phyloP scores from a whole-genome alignment of 1,140 invertebrate genomes.

The Sinonovacula constricta region DNA sequence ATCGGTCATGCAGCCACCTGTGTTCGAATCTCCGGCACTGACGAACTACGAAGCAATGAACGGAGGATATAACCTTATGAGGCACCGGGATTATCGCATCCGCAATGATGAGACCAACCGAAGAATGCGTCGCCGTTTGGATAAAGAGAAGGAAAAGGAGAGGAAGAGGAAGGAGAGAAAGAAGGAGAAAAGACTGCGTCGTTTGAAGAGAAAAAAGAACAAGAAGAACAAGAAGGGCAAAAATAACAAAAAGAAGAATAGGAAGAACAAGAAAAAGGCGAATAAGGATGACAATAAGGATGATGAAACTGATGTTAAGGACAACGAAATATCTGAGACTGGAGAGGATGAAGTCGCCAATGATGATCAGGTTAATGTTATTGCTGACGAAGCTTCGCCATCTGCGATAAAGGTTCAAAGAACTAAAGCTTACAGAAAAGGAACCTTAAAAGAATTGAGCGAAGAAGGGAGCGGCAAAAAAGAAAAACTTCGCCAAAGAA shows the following conservation, averaged over 20 bases:
- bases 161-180: slow-evolving; percentile 11
- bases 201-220: slow-evolving; percentile 14
- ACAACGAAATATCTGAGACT: neutral
- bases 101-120: slow-evolving; percentile 9
- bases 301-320: neutral
- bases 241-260: slow-evolving; percentile 5
- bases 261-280: slow-evolving; percentile 13
- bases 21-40: slow-evolving; percentile 14
- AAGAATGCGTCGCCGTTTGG: slow-evolving; percentile 27
- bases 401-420: no score
- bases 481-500: slow-evolving; percentile 8
- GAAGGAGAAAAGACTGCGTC: slow-evolving; percentile 15
- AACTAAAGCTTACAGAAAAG: no score
- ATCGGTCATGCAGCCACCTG: slow-evolving; percentile 23
- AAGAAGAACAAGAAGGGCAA: slow-evolving; percentile 24
- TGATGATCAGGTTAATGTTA: no score
- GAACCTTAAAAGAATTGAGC: slow-evolving; percentile 13
- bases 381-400: no score
- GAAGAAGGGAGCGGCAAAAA: slow-evolving; percentile 3
- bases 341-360: slow-evolving; percentile 16
- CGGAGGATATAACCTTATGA: neutral
- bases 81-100: slow-evolving; percentile 9
- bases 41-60: slow-evolving; percentile 33
- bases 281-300: neutral
- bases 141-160: slow-evolving; percentile 47